These are phyloP conservation scores for Pelobates cultripes DNA, from an alignment of 2,797 vertebrate species.

Conservation along the genomic window DNA sequence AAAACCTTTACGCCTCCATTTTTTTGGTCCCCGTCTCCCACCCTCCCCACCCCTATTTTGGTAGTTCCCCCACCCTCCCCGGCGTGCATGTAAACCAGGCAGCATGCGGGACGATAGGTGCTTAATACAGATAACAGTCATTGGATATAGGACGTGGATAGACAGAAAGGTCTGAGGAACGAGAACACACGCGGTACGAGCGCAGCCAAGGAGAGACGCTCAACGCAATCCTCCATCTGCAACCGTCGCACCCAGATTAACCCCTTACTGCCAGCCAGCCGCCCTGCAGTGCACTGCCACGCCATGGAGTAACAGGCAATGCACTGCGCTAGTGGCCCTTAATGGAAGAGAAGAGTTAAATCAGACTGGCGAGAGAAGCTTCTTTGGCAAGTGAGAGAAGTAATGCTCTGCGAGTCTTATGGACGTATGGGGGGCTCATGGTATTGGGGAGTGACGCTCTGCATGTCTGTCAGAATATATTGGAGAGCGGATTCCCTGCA, in stretches of 20 bases:
- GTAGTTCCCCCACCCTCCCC: constrained; percentile 29
- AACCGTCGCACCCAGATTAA: neutral
- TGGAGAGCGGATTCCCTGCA: constrained; percentile 2
- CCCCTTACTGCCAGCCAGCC: neutral
- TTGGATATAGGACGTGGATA: constrained; percentile 33
- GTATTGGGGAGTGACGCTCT: constrained; percentile 14
- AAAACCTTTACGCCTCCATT: constrained; percentile 16
- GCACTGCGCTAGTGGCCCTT: neutral
- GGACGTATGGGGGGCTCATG: neutral
- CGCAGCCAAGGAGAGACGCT: constrained; percentile 18
- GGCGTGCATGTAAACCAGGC: constrained; percentile 53
- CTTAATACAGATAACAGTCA: constrained; percentile 49
- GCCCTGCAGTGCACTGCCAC: constrained; percentile 7
- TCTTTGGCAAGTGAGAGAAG: neutral
- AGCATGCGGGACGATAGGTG: constrained; percentile 49
- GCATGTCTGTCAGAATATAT: constrained; percentile 9
- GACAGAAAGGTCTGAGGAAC: constrained; percentile 12
- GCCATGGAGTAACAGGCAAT: neutral
- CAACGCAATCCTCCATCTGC: constrained; percentile 11
- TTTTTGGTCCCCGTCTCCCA: neutral
- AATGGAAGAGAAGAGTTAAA: constrained; percentile 1
- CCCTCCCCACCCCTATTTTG: neutral
- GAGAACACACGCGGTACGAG: neutral
- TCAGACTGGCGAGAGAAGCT: constrained; percentile 11
- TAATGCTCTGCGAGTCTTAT: neutral